A percentile compares a stretch with the other conserved stretches of the same genome.
Conservation (phyloP, 2,113 vertebrate species). For the Grus americana region DNA sequence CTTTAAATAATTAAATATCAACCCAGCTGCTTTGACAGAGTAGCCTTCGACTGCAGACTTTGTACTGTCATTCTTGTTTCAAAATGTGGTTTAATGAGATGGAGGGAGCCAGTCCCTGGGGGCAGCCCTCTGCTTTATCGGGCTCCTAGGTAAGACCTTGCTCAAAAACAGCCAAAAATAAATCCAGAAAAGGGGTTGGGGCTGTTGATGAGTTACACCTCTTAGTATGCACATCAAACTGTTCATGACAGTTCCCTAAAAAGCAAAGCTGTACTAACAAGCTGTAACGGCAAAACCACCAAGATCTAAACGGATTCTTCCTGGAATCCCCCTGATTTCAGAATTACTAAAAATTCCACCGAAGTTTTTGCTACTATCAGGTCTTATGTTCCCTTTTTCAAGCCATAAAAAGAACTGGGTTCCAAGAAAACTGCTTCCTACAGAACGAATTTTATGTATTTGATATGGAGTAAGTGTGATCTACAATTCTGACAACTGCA, state of each 20-base stretch:
- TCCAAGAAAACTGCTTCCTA: background rate
- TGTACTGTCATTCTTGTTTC: background rate
- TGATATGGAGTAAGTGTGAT: fast-evolving
- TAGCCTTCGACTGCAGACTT: background rate
- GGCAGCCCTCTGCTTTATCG: background rate
- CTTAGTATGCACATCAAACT: background rate
- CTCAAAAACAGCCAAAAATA: background rate
- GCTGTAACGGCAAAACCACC: background rate
- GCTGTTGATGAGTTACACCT: background rate
- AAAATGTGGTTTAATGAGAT: background rate
- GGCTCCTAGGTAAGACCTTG: background rate
- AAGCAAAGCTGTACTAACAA: background rate
- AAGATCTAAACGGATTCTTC: background rate
- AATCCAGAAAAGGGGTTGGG: background rate
- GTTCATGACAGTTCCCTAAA: background rate
- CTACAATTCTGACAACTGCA: background rate
- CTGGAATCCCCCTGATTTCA: background rate
- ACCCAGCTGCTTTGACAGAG: background rate
- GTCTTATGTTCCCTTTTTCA: background rate
- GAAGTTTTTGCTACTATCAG: background rate
- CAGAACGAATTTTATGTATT: fast-evolving
- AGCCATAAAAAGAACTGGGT: background rate
- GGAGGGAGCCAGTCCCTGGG: background rate
- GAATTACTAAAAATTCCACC: background rate
- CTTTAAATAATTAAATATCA: background rate